Percentiles rank a stretch among this genome's conserved stretches.
These are phyloP conservation scores for Natator depressus DNA, from an alignment of 2,113 vertebrate species.

Conservation along the genomic window DNA sequence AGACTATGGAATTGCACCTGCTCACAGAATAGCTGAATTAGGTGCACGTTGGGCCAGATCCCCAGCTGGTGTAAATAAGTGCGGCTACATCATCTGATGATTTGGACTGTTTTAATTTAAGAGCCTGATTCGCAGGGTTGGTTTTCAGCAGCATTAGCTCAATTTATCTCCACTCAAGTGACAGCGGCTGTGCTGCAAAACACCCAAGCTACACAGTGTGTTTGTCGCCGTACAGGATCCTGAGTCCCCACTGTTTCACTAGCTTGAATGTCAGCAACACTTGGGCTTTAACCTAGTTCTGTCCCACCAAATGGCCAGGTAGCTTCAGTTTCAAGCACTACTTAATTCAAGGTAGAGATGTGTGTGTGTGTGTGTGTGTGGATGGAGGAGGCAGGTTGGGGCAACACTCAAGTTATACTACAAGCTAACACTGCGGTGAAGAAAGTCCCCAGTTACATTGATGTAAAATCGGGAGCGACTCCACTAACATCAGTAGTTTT, in stretches of 20 bases:
- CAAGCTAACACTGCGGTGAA: background rate
- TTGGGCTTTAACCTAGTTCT: too few relatives aligned
- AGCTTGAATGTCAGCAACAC: background rate
- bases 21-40: background rate
- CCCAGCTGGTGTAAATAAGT: background rate
- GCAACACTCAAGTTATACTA: background rate
- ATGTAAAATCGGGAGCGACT: fast-evolving
- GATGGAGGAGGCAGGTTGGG: background rate
- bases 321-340: background rate
- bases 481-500: background rate
- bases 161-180: slow-evolving; percentile 21
- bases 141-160: background rate
- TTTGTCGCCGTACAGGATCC: background rate
- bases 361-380: too few relatives aligned
- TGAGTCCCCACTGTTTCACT: background rate
- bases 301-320: too few relatives aligned
- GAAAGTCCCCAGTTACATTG: background rate
- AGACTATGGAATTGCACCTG: background rate
- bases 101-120: slow-evolving; percentile 43
- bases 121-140: background rate
- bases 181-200: background rate
- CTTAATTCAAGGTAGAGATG: background rate
- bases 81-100: background rate
- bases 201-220: background rate
- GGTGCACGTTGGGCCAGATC: background rate